A percentile compares a stretch with the other conserved stretches of the same genome.
phyloP scores from a whole-genome alignment of 2,888 invertebrate genomes.

The Horisme vitalbata region DNA sequence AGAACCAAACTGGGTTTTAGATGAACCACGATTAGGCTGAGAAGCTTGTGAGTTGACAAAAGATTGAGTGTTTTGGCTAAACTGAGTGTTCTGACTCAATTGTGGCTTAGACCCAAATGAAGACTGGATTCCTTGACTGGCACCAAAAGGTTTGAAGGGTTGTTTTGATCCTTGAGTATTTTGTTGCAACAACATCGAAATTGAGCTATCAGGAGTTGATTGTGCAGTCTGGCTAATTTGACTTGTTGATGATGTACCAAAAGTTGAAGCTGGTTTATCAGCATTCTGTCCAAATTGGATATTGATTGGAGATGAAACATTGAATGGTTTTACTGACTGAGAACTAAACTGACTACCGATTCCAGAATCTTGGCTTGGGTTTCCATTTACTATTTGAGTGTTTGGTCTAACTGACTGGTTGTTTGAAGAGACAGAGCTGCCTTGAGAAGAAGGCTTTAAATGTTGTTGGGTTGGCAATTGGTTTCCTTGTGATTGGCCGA shows the following conservation, averaged over 20 bases:
- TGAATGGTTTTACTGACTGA: conserved; percentile 18
- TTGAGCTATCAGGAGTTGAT: conserved; percentile 1
- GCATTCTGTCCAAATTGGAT: conserved; percentile 22
- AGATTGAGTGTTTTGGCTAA: conserved; percentile 15
- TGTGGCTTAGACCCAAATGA: conserved; percentile 25
- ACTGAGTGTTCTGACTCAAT: conserved; percentile 18
- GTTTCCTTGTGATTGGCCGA: conserved; percentile 4
- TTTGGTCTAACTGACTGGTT: conserved; percentile 4
- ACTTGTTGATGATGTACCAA: conserved; percentile 16
- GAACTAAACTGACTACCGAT: conserved; percentile 22
- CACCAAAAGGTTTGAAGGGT: conserved; percentile 11
- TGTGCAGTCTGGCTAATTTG: conserved; percentile 26
- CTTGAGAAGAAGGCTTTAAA: not conserved
- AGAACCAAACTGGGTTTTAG: conserved; percentile 11
- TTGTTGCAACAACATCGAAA: not conserved
- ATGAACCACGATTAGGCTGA: conserved; percentile 4
- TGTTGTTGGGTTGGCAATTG: not conserved
- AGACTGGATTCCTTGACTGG: conserved; percentile 10
- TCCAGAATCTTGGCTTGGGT: not conserved
- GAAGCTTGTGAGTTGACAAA: conserved; percentile 8
- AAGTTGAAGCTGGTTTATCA: conserved; percentile 29
- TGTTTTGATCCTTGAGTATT: conserved; percentile 16
- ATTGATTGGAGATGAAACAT: not conserved
- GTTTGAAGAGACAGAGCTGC: not conserved
- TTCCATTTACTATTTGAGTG: not conserved